Evolutionary conservation across 2,888 invertebrate species (phyloP), one percentile per base, ranked within the genome.

Genomic region (Volucella zonaria): DNA sequence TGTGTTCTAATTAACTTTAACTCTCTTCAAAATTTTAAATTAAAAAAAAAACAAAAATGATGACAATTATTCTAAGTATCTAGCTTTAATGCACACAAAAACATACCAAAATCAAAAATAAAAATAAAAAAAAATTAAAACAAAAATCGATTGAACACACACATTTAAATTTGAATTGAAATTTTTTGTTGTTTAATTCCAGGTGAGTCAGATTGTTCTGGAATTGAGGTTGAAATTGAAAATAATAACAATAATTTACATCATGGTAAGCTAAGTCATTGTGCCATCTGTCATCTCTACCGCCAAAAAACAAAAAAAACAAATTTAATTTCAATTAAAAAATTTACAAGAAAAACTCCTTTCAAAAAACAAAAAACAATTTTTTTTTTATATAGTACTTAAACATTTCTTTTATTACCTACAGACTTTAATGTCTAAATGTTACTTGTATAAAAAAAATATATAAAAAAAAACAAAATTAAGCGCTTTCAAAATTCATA

Each of bases 141-240:
- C n/a, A 68, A 64, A 54, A 61, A 47, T 58, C 58, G 42, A 66
- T 58, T 58, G 66, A 59, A 56, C 56, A 78, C 62, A 75, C 75
- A 71, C 64, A 73, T 79, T 79, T 73, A 73, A 73, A 79, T 71
- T 81, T 81, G 68, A 67, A 68, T 85, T 80, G 66, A 76, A 80
- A 71, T 71, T 78, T 31, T 64, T 73, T 79, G 42, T 85, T 85
- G 56, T 86, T 86, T 82, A 74, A 81, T 90, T 90, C 87, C 89
- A 91, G 91, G 91, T 91, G 91, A 91, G 91, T 91, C 91, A 90
- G 91, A 91, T 91, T 91, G 91, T 91, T 91, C 91, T 90, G 91
- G 91, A 91, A 90, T 90, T 91, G 91, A 91, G 90, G 91, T 91
- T 91, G 91, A 91, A 91, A 91, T 91, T 91, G 91, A 91, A 91